These are phyloP conservation scores for Tuberolachnus salignus DNA, from an alignment of 2,888 invertebrate species.

Conservation along the genomic window DNA sequence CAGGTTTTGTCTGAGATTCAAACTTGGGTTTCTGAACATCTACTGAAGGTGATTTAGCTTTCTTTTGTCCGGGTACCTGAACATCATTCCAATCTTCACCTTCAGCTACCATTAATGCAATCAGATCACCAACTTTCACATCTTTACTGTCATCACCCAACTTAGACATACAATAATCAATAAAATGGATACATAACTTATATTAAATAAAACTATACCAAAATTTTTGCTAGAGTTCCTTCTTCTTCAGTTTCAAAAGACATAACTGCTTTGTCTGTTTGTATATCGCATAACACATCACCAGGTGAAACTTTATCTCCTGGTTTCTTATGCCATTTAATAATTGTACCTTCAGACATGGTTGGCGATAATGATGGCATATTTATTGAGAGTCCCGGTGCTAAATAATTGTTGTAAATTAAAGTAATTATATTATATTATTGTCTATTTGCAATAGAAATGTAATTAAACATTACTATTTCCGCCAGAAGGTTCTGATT, in stretches of 20 bases:
- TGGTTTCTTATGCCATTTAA: slow-evolving; percentile 68
- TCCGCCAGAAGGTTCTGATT: slow-evolving; percentile 40
- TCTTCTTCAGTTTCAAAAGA: slow-evolving; percentile 70
- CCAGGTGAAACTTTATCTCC: slow-evolving; percentile 67
- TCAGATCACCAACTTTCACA: slow-evolving; percentile 66
- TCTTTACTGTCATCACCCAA: slow-evolving; percentile 65
- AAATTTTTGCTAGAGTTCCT: slow-evolving; percentile 68
- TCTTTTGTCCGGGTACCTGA: slow-evolving; percentile 61
- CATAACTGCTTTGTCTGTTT: slow-evolving; percentile 72
- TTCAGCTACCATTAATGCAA: slow-evolving; percentile 69
- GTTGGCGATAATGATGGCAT: slow-evolving; percentile 72
- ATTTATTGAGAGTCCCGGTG: slow-evolving; percentile 61
- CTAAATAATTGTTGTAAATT: slow-evolving; percentile 19
- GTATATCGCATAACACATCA: slow-evolving; percentile 71
- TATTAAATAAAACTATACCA: slow-evolving; percentile 62
- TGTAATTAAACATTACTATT: slow-evolving; percentile 28
- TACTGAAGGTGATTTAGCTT: slow-evolving; percentile 55
- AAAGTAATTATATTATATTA: background rate
- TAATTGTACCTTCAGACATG: slow-evolving; percentile 69
- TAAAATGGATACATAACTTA: background rate
- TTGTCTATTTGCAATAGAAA: too few relatives aligned
- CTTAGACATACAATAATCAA: slow-evolving; percentile 60
- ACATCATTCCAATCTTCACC: slow-evolving; percentile 70
- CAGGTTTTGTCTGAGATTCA: slow-evolving; percentile 6
- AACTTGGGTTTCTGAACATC: slow-evolving; percentile 21